Percentiles rank a stretch among this genome's conserved stretches.
phyloP scores from a whole-genome alignment of 35 echinoderm and acorn worm species.

The Ophioderma brevispina region DNA sequence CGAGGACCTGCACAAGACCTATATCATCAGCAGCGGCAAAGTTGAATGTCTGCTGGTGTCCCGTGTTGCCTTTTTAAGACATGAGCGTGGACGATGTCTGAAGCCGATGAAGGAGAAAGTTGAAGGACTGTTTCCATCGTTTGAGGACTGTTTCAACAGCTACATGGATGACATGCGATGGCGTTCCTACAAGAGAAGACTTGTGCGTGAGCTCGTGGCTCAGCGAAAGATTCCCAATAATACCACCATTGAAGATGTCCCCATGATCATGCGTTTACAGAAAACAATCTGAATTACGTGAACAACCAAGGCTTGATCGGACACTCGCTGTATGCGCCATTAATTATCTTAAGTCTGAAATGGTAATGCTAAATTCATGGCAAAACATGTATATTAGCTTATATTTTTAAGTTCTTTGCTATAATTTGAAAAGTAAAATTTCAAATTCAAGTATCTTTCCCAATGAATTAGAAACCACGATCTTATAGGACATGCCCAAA shows the following conservation, averaged over 20 bases:
- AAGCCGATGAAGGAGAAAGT: conserved; percentile 61
- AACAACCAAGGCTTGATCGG: too few species aligned
- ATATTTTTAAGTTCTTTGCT: too few species aligned
- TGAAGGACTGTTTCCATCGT: conserved; percentile 50
- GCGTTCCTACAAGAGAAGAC: conserved; percentile 74
- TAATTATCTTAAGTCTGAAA: too few species aligned
- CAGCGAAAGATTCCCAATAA: conserved; percentile 63
- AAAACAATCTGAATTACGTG: too few species aligned
- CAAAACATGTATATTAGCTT: too few species aligned
- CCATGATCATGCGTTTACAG: conserved; percentile 36
- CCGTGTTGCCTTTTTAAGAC: conserved; percentile 76
- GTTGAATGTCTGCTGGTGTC: conserved; percentile 83
- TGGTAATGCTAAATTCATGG: too few species aligned
- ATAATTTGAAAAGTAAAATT: too few species aligned
- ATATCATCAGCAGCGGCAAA: conserved; percentile 73
- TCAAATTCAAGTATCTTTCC: too few species aligned
- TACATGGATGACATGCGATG: conserved; percentile 81
- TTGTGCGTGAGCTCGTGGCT: conserved; percentile 66
- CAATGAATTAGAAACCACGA: too few species aligned
- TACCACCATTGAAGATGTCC: conserved; percentile 72
- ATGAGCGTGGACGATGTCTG: conserved; percentile 72
- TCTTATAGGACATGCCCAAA: too few species aligned
- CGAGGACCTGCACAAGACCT: conserved; percentile 83
- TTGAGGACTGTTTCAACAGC: conserved; percentile 68
- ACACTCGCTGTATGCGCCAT: too few species aligned